Percentiles rank a stretch among this genome's conserved stretches.
These are phyloP conservation scores for Leptarthrus brevirostris DNA, from an alignment of 2,888 invertebrate species.

Conservation along the genomic window DNA sequence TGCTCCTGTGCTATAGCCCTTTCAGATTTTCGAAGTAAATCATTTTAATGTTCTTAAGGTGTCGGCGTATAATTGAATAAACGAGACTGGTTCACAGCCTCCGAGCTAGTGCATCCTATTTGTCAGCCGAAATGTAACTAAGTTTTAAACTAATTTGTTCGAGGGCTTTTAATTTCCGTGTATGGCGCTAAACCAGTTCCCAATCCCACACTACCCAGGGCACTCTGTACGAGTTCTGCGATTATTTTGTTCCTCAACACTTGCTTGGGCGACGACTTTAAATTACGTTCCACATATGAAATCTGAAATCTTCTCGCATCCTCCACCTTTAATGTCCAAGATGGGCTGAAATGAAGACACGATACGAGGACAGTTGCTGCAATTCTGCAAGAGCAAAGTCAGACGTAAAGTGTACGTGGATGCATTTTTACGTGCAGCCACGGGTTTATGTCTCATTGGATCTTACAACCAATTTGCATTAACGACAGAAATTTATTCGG, in stretches of 20 bases:
- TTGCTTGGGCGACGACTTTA: constrained; percentile 27
- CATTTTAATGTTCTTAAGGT: constrained; percentile 46
- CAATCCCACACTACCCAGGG: constrained; percentile 31
- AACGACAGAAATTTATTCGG: constrained; percentile 49
- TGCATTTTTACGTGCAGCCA: constrained; percentile 13
- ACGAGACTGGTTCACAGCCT: constrained; percentile 35
- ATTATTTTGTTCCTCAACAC: constrained; percentile 24
- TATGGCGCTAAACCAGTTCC: constrained; percentile 45
- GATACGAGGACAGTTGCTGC: constrained; percentile 1
- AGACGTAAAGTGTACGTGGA: background rate
- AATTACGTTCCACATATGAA: constrained; percentile 33
- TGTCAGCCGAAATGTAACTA: constrained; percentile 46
- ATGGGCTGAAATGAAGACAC: constrained; percentile 28
- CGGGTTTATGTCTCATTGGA: constrained; percentile 27
- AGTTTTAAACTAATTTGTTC: constrained; percentile 46
- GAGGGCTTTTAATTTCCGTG: constrained; percentile 43
- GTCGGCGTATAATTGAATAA: constrained; percentile 45
- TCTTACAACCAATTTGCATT: constrained; percentile 50
- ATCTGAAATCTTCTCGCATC: constrained; percentile 12
- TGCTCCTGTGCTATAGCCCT: background rate
- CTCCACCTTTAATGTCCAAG: constrained; percentile 15
- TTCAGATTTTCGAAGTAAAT: constrained; percentile 25
- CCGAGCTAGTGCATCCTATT: constrained; percentile 41
- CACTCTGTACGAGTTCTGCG: constrained; percentile 8
- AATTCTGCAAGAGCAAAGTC: background rate